Conservation (phyloP, 2,797 vertebrate species). For the Accipiter fasciatus region DNA sequence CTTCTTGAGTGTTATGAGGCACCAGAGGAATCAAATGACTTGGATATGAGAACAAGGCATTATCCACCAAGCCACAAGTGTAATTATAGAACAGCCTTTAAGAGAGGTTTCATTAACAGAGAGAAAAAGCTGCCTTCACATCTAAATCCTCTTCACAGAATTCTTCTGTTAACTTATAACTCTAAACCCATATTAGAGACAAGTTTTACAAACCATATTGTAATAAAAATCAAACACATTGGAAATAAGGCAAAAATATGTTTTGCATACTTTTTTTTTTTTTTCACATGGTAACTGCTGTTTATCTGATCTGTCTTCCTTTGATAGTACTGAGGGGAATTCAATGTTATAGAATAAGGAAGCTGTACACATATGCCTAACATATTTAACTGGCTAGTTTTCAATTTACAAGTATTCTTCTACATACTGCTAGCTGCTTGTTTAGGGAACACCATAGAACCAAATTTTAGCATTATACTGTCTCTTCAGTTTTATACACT, state of each 20-base stretch:
- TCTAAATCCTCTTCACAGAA: not conserved
- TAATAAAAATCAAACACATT: not conserved
- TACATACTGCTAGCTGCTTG: not conserved
- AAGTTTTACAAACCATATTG: not conserved
- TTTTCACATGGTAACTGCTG: not conserved
- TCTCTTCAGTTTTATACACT: not conserved
- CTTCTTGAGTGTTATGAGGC: not conserved
- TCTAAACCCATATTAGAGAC: not conserved
- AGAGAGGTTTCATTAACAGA: slow-evolving; percentile 23
- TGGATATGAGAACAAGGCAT: slow-evolving; percentile 40
- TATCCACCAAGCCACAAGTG: slow-evolving; percentile 29
- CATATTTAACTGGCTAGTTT: not conserved
- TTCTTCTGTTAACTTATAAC: not conserved
- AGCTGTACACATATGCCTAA: not conserved
- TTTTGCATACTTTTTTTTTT: not conserved
- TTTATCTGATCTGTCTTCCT: not conserved
- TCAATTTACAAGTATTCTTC: not conserved
- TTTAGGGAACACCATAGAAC: not conserved
- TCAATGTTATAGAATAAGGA: not conserved
- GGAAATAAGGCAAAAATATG: not conserved
- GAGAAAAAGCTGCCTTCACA: slow-evolving; percentile 24
- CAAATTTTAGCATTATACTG: not conserved
- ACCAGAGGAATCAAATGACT: slow-evolving; percentile 48
- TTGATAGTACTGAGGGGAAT: not conserved
- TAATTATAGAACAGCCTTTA: slow-evolving; percentile 35